phyloP scores from a whole-genome alignment of 2,113 vertebrate species.

The Parotia lawesii region DNA sequence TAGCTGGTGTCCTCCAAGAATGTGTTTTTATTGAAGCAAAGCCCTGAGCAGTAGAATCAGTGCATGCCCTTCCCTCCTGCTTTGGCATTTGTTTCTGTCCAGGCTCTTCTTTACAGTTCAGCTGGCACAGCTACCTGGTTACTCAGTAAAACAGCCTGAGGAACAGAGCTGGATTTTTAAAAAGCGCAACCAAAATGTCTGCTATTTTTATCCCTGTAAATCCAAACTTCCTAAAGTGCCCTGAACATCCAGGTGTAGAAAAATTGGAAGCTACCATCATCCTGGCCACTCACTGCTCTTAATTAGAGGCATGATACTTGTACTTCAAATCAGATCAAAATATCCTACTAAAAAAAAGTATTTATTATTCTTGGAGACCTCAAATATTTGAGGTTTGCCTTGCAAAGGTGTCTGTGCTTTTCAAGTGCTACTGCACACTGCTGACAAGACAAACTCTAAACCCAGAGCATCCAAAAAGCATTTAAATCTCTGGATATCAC shows the following conservation, averaged over 20 bases:
- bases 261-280: not conserved
- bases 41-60: constrained; percentile 15
- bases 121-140: constrained; percentile 7
- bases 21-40: not conserved
- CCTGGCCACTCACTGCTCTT: not conserved
- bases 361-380: not conserved
- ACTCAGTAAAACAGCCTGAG: not conserved
- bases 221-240: not conserved
- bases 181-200: not conserved
- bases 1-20: not conserved
- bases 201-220: not conserved
- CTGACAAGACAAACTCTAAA: not conserved
- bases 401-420: not conserved
- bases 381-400: not conserved
- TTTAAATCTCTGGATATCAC: not conserved
- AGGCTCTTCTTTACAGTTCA: constrained; percentile 11
- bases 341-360: not conserved
- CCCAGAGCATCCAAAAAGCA: not conserved
- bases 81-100: constrained; percentile 34
- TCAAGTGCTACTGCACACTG: not conserved
- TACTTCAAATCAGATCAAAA: not conserved
- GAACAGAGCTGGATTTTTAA: not conserved
- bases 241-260: not conserved
- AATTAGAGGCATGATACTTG: not conserved
- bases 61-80: constrained; percentile 27